Conservation (phyloP, 2,113 vertebrate genomes). For the Morone chrysops region DNA sequence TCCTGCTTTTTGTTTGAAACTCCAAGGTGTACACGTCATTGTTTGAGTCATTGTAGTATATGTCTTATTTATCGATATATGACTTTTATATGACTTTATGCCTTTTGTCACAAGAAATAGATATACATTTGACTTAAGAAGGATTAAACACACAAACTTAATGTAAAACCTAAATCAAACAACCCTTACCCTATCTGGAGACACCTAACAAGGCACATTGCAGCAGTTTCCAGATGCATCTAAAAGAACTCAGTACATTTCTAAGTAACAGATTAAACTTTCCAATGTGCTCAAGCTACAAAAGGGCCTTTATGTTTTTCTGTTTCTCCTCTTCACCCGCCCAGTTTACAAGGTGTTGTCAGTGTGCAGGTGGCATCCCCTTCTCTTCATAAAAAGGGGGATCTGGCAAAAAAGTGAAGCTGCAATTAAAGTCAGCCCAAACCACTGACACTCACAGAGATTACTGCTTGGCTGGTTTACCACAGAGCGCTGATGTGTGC, state of each 20-base stretch:
- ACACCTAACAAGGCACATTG: too few relatives aligned
- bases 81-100: too few relatives aligned
- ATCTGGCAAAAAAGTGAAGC: conserved; percentile 58
- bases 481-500: conserved; percentile 55
- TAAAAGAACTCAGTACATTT: not conserved
- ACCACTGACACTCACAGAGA: conserved; percentile 67
- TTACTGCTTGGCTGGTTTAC: conserved; percentile 65
- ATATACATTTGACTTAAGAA: not conserved
- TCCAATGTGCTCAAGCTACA: not conserved
- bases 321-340: conserved; percentile 47
- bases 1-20: too few relatives aligned
- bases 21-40: not conserved
- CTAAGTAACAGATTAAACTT: not conserved
- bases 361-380: conserved; percentile 76
- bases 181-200: not conserved
- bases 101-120: not conserved
- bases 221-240: too few relatives aligned
- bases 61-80: not conserved
- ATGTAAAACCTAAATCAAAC: not conserved
- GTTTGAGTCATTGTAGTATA: not conserved
- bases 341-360: conserved; percentile 76
- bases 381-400: conserved; percentile 66
- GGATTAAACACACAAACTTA: not conserved
- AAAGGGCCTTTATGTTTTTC: conserved; percentile 24
- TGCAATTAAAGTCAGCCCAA: conserved; percentile 73